Evolutionary conservation across 2,113 vertebrate genomes (phyloP), one percentile per base, ranked within the genome.

Genomic region (Numida meleagris): DNA sequence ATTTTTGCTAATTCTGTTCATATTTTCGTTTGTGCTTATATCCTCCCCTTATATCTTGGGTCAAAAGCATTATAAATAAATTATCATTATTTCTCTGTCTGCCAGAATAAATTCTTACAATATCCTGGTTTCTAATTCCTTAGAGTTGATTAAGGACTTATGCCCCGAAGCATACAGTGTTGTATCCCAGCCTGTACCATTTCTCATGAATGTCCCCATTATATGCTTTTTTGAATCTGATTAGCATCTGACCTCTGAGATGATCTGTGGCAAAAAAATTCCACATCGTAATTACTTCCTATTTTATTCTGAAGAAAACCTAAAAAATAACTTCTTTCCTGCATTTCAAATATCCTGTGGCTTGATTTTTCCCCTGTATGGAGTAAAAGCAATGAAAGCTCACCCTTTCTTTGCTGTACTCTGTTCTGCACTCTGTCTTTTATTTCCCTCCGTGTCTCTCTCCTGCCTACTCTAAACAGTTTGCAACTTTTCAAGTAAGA

Each of bases 141-240:
- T 71, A 48, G 40, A 53, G 38, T 24, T 92, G 73, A 72, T 68
- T 82, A 87, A 6, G 21, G 42, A 53, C 29, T 59, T 76, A 51
- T 31, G 74, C 36, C 84, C 74, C 50, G 71, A 87, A 73, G 81
- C 81, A 67, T 45, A 68, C 18, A 68, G 57, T 86, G 71, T 82
- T 63, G 29, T 84, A 85, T 73, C 27, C 36, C 81, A 70, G 81
- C 36, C 77, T 34, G 62, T 50, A 53, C 59, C 20, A 58, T 61
- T 90, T 67, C 67, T 92, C 82, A 85, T 87, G 87, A 95, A 89
- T 82, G 84, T 42, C 82, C 66, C 86, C 75, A 85, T 95, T 96
- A 84, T 82, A 88, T 29, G 34, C 51, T 70, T 70, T 65, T 92
- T 70, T 89, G 74, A 92, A 72, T 84, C 66, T 57, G 46, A 78